Evolutionary conservation across 2,888 invertebrate species (phyloP), one percentile per base, ranked within the genome.

Genomic region (Scrobipalpa atriplicella): DNA sequence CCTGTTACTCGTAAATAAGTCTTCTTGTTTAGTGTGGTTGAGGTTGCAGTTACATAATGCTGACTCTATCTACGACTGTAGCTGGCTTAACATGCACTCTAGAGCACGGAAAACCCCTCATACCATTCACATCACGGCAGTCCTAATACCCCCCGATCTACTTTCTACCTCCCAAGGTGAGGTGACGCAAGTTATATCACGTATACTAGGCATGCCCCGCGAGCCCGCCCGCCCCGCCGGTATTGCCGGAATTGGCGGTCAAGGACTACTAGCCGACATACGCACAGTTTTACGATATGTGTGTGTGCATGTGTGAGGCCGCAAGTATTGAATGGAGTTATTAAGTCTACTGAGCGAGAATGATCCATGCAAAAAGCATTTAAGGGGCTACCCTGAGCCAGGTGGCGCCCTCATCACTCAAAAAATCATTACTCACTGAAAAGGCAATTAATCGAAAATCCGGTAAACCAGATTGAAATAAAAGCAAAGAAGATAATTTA

Each of bases 211-310:
- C 21, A 52, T 11, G 18, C 18, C 58, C 29, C 58, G 18, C 36
- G 18, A 36, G 39, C 36, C 36, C 60, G 39, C 60, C 9, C 16
- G 68, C 60, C 43, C n/a, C n/a, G n/a, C n/a, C n/a, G 56, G 62
- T 66, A 62, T 75, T 74, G 71, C 70, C 69, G 66, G 66, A 74
- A 83, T 82, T 80, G 78, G 75, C 78, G 82, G 84, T 81, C 85
- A 85, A 85, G 85, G 85, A 65, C 71, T 70, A 75, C 78, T 70
- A 16, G 54, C 19, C 21, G 9, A 29, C n/a, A 47, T 7, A 47
- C 16, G 47, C n/a, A 43, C 43, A 16, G 47, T 47, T 47, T 16
- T 47, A 43, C 47, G 2, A 47, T n/a, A 47, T 47, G 47, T 47
- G 16, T 16, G 47, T 47, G n/a, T 2, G 43, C 13, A 16, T 47